Conservation (phyloP, 2,113 vertebrate genomes). For the Psilopsiagon aurifrons region DNA sequence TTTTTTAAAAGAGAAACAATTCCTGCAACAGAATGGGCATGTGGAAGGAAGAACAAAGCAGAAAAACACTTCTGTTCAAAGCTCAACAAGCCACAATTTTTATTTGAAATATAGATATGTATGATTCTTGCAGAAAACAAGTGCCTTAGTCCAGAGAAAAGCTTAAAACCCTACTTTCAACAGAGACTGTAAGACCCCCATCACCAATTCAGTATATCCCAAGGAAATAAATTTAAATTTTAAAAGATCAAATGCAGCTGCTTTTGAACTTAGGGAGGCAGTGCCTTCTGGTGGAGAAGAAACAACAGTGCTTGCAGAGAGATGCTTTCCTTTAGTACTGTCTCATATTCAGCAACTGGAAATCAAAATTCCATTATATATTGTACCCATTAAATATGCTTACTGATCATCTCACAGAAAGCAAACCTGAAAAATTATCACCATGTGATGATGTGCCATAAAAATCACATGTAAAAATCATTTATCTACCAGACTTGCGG, state of each 20-base stretch:
- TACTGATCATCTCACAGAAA: background rate
- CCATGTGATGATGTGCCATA: background rate
- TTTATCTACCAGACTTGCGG: background rate
- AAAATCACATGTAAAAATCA: background rate
- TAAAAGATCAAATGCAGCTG: background rate
- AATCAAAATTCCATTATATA: background rate
- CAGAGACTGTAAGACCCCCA: background rate
- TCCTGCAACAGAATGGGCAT: background rate
- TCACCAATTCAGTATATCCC: background rate
- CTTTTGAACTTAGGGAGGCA: background rate
- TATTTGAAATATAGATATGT: background rate
- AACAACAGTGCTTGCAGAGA: background rate
- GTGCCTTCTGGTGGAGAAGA: slow-evolving; percentile 35
- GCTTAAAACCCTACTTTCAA: background rate
- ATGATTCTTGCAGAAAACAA: background rate
- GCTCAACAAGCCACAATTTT: background rate
- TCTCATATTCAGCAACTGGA: background rate
- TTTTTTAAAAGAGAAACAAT: background rate
- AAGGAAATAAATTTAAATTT: background rate
- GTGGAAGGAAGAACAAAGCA: background rate
- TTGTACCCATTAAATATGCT: background rate
- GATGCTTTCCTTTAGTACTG: background rate
- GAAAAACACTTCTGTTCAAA: background rate
- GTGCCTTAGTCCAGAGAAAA: background rate
- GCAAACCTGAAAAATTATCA: background rate